Base-by-base conservation (phyloP, 2,888 invertebrate genomes). In the Andricus curvator region DNA sequence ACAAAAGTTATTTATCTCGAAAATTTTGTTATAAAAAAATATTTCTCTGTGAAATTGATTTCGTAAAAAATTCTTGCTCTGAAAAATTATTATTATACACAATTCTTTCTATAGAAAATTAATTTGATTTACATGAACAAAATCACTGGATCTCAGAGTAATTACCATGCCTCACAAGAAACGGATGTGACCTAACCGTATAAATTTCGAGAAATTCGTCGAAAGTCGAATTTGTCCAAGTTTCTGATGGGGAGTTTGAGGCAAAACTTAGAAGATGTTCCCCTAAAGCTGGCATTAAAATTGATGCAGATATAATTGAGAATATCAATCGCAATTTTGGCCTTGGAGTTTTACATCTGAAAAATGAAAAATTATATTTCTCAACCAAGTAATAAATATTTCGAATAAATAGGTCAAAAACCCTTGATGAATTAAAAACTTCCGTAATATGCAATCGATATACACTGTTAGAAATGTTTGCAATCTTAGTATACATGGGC, bases 251-350 rank as follows among this genome's bases (percentile, higher is more conserved):
- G 0, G 83, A 83, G 74, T 88, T 90, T 60, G 88, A 88, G 4
- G 88, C 25, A 29, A 92, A 83, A 78, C 92, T 93, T 5, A 92
- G 81, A n/a, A 89, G 9, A 80, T 93, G 93, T 74, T 93, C 93
- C 0, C 86, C 4, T 4, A 91, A 22, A 9, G 92, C 91, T 25
- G 88, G 80, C 29, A 87, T 15, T 74, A 93, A 80, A 41, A 93
- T 85, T 11, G 80, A 62, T 13, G 77, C 80, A 4, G 89, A 84
- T 22, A 92, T 90, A 6, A 85, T 2, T 9, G 82, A 48, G 37
- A 92, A 89, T 82, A 90, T 92, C 89, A 89, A 90, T 44, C 91
- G 87, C 4, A 92, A 85, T 25, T 82, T 81, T 0, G 90, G 88
- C 60, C 85, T 81, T 37, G 82, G 86, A 29, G 87, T 77, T 56